Evolutionary conservation across 2,113 vertebrate genomes (phyloP).

Genomic region (Oryzias woworae): DNA sequence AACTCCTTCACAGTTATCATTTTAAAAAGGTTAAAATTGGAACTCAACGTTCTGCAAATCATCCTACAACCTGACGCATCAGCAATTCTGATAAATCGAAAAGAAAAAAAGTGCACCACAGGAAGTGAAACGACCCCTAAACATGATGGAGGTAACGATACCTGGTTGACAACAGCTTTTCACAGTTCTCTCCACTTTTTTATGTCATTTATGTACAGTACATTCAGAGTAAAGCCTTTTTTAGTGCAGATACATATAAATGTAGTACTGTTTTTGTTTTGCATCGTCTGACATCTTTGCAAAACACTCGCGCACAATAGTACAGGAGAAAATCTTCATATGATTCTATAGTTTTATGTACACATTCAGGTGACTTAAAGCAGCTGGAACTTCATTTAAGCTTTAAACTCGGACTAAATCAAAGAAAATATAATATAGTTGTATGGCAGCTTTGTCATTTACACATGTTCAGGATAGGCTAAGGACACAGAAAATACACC

Average conservation of each 20-base stretch:
- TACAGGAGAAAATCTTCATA: conserved; percentile 6
- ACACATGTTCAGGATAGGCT: conserved; percentile 4
- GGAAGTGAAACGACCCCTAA: conserved; percentile 47
- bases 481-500: conserved; percentile 6
- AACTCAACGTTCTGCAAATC: too few relatives aligned
- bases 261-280: conserved; percentile 47
- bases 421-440: neutral
- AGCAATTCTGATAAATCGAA: too few relatives aligned
- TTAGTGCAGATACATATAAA: conserved; percentile 71
- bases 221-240: conserved; percentile 77
- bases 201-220: conserved; percentile 66
- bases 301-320: conserved; percentile 14
- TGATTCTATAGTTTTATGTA: conserved; percentile 15
- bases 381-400: conserved; percentile 12
- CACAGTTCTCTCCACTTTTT: conserved; percentile 50
- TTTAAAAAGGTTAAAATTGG: conserved; percentile 19
- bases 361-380: conserved; percentile 32
- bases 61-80: too few relatives aligned
- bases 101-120: conserved; percentile 38
- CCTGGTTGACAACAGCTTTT: conserved; percentile 41
- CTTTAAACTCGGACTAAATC: conserved; percentile 5
- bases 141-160: conserved; percentile 36
- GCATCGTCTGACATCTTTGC: conserved; percentile 35
- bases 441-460: conserved; percentile 16
- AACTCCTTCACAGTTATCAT: conserved; percentile 31